Percentiles rank a stretch among this genome's conserved stretches.
These are phyloP conservation scores for Mesitornis unicolor DNA, from an alignment of 2,113 vertebrate genomes.

Conservation along the genomic window DNA sequence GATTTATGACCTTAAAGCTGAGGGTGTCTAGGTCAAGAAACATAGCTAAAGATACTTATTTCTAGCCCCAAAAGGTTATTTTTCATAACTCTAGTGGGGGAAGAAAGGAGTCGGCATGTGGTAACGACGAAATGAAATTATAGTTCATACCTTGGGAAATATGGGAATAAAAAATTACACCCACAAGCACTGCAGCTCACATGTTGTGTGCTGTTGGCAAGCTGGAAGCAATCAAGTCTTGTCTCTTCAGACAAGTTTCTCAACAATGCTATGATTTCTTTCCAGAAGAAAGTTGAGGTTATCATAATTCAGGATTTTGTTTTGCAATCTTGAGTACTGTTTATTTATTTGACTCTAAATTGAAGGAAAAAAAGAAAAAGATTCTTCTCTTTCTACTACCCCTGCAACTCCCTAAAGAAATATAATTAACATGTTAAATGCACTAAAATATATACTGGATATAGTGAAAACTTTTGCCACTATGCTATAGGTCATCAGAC, in stretches of 20 bases:
- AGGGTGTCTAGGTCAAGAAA: background rate
- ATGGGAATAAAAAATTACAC: background rate
- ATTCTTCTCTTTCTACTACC: background rate
- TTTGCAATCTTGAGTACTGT: background rate
- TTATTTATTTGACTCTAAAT: background rate
- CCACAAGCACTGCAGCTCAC: background rate
- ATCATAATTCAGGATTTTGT: background rate
- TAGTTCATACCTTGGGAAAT: background rate
- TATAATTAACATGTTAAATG: background rate
- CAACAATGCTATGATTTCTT: background rate
- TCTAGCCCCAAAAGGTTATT: background rate
- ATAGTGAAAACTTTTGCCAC: background rate
- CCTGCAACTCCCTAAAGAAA: background rate
- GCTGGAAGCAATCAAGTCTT: background rate
- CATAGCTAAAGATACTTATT: background rate
- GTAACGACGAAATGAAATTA: background rate
- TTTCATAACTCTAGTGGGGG: background rate
- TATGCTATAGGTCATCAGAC: background rate
- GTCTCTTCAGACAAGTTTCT: background rate
- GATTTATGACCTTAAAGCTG: background rate
- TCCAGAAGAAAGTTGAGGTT: background rate
- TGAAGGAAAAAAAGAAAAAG: background rate
- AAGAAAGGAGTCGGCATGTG: background rate
- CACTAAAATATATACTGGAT: background rate
- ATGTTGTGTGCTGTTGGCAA: background rate